Evolutionary conservation across 2,888 invertebrate species (phyloP).

Genomic region (Aphidius colemani): DNA sequence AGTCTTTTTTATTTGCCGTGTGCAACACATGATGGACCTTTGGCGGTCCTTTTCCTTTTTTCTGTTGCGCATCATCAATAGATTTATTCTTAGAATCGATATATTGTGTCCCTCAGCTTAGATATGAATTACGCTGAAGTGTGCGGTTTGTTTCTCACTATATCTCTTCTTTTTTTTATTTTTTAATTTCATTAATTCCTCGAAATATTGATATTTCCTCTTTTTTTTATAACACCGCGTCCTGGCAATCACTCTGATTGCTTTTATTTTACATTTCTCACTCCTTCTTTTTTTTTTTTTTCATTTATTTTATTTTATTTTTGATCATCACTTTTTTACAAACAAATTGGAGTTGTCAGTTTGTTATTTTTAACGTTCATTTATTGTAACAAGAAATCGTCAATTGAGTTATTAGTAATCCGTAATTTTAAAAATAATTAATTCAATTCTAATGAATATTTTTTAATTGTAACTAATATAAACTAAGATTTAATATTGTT

Average conservation of each 20-base stretch:
- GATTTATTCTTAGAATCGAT: conserved; percentile 19
- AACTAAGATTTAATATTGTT: no score
- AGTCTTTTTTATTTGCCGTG: no score
- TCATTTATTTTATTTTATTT: no score
- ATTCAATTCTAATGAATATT: no score
- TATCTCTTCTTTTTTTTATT: conserved; percentile 4
- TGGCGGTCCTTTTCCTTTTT: conserved; percentile 14
- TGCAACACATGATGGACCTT: conserved; percentile 19
- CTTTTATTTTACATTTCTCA: not conserved
- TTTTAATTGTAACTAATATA: no score
- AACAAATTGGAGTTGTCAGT: no score
- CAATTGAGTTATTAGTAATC: no score
- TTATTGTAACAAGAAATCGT: no score
- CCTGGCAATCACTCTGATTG: not conserved
- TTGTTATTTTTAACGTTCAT: not conserved
- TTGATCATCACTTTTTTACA: no score
- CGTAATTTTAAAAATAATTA: no score
- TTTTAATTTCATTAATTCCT: not conserved
- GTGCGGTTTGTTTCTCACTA: conserved; percentile 13
- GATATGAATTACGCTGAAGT: conserved; percentile 22
- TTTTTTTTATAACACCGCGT: not conserved
- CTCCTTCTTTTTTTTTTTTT: no score
- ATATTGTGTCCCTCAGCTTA: conserved; percentile 2
- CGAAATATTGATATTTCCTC: conserved; percentile 1
- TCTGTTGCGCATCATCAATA: conserved; percentile 24